Evolutionary conservation across 2,797 vertebrate genomes (phyloP).

Genomic region (Aldrovandia affinis): DNA sequence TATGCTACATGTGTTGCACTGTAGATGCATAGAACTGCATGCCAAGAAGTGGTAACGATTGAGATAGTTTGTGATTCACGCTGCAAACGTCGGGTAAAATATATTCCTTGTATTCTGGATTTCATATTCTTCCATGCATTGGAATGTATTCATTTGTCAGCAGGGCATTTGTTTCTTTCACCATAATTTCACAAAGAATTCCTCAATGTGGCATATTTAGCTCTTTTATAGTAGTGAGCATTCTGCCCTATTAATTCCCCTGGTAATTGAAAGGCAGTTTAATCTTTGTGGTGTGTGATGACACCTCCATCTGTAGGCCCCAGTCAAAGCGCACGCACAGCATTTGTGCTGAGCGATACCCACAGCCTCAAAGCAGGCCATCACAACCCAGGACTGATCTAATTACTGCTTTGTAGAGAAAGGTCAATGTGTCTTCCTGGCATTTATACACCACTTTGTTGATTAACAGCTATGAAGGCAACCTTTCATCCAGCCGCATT

Average conservation of each 20-base stretch:
- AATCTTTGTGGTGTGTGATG: background rate
- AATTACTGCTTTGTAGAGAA: constrained; percentile 1
- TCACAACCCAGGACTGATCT: background rate
- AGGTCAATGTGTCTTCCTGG: constrained; percentile 6
- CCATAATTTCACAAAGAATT: background rate
- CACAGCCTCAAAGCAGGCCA: background rate
- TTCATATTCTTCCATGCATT: background rate
- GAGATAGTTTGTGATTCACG: background rate
- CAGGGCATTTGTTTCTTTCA: background rate
- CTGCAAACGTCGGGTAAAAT: background rate
- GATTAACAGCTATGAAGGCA: constrained; percentile 16
- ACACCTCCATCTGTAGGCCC: background rate
- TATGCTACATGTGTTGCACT: no score
- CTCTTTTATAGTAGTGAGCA: background rate
- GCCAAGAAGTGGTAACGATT: no score
- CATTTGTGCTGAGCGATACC: background rate
- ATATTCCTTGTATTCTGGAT: background rate
- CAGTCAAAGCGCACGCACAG: background rate
- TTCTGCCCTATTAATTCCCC: background rate
- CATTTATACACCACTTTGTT: constrained; percentile 9
- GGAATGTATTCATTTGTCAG: background rate
- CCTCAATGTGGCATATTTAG: background rate
- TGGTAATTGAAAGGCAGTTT: background rate
- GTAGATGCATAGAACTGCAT: no score
- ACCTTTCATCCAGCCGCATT: background rate